Evolutionary conservation across 1,140 invertebrate species (phyloP), one percentile per base, ranked within the genome.

Genomic region (Hypsibius dujardini): DNA sequence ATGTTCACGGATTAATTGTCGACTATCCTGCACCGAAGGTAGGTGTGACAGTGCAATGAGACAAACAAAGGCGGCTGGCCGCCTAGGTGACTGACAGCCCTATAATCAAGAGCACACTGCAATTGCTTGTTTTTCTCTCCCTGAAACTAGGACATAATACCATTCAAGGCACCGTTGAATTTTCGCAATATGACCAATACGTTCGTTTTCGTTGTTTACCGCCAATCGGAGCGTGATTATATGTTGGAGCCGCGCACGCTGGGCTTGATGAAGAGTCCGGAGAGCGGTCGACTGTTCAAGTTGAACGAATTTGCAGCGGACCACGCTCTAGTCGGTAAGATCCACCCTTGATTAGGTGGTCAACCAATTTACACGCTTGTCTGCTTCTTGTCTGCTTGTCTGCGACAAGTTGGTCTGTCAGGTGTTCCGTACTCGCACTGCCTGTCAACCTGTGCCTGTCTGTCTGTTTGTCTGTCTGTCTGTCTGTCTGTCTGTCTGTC

Each of bases 121-220:
- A 28, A 28, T 28, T 28, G 28, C 28, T 28, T 28, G 28, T 28
- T 28, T 28, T 28, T 28, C 28, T 28, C 28, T 28, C 28, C 28
- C 28, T 28, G 28, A 28, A 28, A 28, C 28, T 56, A 67, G 62
- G 62, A 12, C 42, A 42, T 67, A 42, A 67, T 67, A 15, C 62
- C 62, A 42, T 67, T 15, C 42, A 12, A 7, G 3, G 12, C 62
- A 45, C 62, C 62, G 62, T 42, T 15, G 12, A 67, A 67, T 42
- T 67, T 67, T 67, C 62, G 62, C 12, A 67, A 67, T 42, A 67
- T 67, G 12, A 67, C 62, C 62, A 67, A 67, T 45, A 67, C 62
- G 12, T 67, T 67, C 62, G 12, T 67, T 12, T 67, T 67, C 42
- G 12, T 67, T 45, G 62, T 67, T 45, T 67, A 67, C 62, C 3